These are phyloP conservation scores for Callorhinus ursinus DNA, from an alignment of 2,113 vertebrate species.

Conservation along the genomic window DNA sequence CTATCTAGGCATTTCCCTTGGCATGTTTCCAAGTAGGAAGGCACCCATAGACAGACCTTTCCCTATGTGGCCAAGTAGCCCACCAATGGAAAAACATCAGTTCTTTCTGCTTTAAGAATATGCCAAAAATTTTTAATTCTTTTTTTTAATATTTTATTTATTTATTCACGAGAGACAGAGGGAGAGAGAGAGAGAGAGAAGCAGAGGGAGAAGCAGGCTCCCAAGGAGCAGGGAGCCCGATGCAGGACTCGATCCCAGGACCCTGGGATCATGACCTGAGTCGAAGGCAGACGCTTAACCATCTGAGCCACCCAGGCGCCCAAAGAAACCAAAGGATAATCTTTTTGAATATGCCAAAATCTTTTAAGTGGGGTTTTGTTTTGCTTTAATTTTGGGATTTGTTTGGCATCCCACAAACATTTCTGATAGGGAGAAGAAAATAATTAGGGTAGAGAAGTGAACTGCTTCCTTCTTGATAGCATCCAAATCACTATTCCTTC, in stretches of 20 bases:
- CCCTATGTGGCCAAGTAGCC: slow-evolving; percentile 60
- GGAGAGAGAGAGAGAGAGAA: too few species aligned
- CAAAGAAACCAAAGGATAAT: too few species aligned
- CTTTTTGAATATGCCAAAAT: neutral
- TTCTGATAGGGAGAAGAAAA: slow-evolving; percentile 32
- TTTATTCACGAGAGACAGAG: too few species aligned
- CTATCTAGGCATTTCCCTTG: neutral
- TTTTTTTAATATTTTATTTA: too few species aligned
- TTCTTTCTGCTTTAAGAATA: slow-evolving; percentile 56
- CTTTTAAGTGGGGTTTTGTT: slow-evolving; percentile 64
- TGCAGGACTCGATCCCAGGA: too few species aligned
- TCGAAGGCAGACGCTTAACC: too few species aligned
- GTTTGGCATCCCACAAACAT: slow-evolving; percentile 16
- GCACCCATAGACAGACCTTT: slow-evolving; percentile 37
- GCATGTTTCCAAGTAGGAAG: slow-evolving; percentile 25
- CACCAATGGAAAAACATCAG: neutral
- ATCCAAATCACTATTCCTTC: slow-evolving; percentile 53
- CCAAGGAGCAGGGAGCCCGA: too few species aligned
- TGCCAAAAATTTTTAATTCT: slow-evolving; percentile 57
- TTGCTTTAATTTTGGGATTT: neutral
- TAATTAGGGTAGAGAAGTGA: neutral
- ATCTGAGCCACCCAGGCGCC: too few species aligned
- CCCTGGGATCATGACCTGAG: too few species aligned
- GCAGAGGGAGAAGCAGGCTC: too few species aligned
- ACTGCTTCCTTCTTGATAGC: slow-evolving; percentile 29